phyloP scores from a whole-genome alignment of 2,113 vertebrate genomes.

The Apus apus region DNA sequence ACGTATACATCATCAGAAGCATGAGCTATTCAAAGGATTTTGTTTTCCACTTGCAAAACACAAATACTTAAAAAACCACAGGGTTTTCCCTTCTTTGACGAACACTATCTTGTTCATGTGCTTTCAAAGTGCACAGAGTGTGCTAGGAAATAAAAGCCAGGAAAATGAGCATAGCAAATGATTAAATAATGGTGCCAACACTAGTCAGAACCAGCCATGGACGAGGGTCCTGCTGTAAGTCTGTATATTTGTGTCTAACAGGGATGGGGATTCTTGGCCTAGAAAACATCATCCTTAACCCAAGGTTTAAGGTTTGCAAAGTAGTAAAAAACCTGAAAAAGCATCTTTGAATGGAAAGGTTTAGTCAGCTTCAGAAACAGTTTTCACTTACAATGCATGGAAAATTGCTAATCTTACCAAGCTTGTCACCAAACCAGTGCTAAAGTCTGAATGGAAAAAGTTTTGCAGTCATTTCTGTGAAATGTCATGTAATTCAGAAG shows the following conservation, averaged over 20 bases:
- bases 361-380: slow-evolving; percentile 33
- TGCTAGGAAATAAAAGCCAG: not conserved
- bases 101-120: not conserved
- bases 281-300: not conserved
- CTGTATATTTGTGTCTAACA: not conserved
- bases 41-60: not conserved
- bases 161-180: not conserved
- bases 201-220: not conserved
- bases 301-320: not conserved
- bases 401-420: slow-evolving; percentile 62
- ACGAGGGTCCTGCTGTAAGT: not conserved
- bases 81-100: not conserved
- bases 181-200: not conserved
- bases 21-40: not conserved
- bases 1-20: no score
- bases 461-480: slow-evolving; percentile 51
- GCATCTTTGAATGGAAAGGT: slow-evolving; percentile 31
- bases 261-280: not conserved
- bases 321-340: slow-evolving; percentile 18
- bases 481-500: slow-evolving; percentile 33
- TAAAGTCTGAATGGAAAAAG: slow-evolving; percentile 59
- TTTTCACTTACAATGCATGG: slow-evolving; percentile 24
- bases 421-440: slow-evolving; percentile 52
- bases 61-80: fast-evolving
- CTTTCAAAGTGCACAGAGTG: not conserved